Conservation (phyloP, 2,888 invertebrate genomes). For the Metacarcinus magister region DNA sequence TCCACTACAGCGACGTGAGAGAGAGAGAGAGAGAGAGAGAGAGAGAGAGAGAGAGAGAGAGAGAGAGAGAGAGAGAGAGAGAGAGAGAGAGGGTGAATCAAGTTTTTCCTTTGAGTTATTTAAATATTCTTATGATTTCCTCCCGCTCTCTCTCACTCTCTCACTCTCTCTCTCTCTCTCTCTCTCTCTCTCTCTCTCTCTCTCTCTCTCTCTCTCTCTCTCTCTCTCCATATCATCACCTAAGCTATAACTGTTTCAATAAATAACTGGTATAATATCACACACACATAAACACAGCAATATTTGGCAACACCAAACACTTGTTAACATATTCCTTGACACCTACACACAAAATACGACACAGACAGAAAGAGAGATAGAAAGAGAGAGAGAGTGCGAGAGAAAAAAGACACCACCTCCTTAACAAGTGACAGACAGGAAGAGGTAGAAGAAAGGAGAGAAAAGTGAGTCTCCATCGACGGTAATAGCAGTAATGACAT, state of each 20-base stretch:
- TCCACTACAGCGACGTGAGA: neutral
- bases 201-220: constrained; percentile 26
- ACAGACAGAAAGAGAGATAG: neutral
- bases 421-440: neutral
- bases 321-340: neutral
- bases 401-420: neutral
- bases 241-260: neutral
- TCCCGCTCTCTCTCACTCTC: neutral
- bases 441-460: neutral
- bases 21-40: constrained; percentile 26
- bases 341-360: neutral
- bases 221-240: neutral
- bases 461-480: neutral
- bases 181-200: constrained; percentile 26
- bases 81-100: neutral
- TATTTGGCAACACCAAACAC: neutral
- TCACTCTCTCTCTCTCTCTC: constrained; percentile 15
- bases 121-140: too few relatives aligned
- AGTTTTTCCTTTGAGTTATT: too few relatives aligned
- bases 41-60: constrained; percentile 26
- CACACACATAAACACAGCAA: neutral
- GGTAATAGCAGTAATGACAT: neutral
- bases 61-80: neutral
- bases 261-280: neutral
- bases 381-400: neutral